Evolutionary conservation across 2,113 vertebrate genomes (phyloP).

Genomic region (Myiozetetes cayanensis): DNA sequence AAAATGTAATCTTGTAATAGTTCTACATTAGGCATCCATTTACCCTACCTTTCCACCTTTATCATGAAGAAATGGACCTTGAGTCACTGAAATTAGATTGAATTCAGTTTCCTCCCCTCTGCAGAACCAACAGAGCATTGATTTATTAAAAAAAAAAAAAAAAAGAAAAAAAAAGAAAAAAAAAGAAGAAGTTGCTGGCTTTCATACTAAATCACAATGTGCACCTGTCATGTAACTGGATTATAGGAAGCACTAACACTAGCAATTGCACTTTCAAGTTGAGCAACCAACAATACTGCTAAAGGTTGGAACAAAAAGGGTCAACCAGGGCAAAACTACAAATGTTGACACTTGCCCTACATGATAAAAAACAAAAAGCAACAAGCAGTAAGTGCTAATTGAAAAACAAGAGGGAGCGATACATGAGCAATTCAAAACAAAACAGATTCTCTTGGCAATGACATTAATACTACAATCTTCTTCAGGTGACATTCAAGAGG

Average conservation of each 20-base stretch:
- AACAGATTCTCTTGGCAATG: neutral
- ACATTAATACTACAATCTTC: neutral
- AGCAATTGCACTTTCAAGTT: constrained; percentile 30
- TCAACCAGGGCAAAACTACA: neutral
- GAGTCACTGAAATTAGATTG: constrained; percentile 6
- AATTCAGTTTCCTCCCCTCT: neutral
- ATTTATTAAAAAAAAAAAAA: neutral
- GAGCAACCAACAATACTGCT: neutral
- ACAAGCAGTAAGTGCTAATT: neutral
- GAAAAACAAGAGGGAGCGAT: neutral
- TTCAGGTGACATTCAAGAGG: neutral
- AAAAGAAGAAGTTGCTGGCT: neutral
- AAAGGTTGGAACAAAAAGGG: constrained; percentile 25
- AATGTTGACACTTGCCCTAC: neutral
- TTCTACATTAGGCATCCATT: neutral
- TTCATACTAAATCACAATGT: constrained; percentile 34
- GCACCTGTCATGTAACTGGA: constrained; percentile 10
- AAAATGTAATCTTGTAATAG: constrained; percentile 6
- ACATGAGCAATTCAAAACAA: neutral
- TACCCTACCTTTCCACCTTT: neutral
- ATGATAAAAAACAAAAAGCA: neutral
- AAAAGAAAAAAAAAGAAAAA: neutral
- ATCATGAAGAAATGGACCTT: constrained; percentile 2
- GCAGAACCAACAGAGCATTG: neutral
- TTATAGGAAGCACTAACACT: constrained; percentile 38